phyloP scores from a whole-genome alignment of 1,140 invertebrate genomes.

The Drosophila setifemur region DNA sequence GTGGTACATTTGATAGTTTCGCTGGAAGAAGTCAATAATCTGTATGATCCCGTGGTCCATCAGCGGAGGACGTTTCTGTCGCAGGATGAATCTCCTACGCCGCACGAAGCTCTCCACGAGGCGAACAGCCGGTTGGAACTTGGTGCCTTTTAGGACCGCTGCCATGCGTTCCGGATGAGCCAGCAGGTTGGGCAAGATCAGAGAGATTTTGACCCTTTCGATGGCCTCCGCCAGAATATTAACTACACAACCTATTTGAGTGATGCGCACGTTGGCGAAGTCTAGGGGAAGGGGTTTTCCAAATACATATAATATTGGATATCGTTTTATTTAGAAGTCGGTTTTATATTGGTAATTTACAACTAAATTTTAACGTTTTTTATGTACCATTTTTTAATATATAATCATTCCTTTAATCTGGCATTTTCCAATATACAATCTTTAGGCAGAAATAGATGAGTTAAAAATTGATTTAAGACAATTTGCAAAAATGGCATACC shows the following conservation, averaged over 20 bases:
- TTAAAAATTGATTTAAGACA: too few relatives aligned
- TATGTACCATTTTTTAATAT: too few relatives aligned
- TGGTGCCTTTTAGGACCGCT: conserved; percentile 9
- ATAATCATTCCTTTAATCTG: too few relatives aligned
- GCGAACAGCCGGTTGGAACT: conserved; percentile 15
- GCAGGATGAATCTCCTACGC: conserved; percentile 36
- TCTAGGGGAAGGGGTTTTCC: conserved; percentile 25
- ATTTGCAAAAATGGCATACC: too few relatives aligned
- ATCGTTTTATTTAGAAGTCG: too few relatives aligned
- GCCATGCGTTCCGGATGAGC: conserved; percentile 4
- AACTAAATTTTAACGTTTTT: too few relatives aligned
- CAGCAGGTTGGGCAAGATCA: conserved; percentile 52
- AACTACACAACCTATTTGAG: conserved; percentile 35
- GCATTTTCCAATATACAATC: too few relatives aligned
- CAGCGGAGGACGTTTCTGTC: conserved; percentile 33
- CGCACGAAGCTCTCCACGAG: conserved; percentile 39
- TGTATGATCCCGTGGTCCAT: conserved; percentile 51
- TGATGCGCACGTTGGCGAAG: conserved; percentile 20
- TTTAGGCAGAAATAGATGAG: too few relatives aligned
- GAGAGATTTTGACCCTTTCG: conserved; percentile 49
- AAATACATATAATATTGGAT: too few relatives aligned
- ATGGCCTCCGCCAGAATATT: conserved; percentile 28
- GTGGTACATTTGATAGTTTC: conserved; percentile 15
- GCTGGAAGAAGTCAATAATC: conserved; percentile 66
- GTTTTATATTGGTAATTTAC: too few relatives aligned